Evolutionary conservation across 2,113 vertebrate genomes (phyloP), one percentile per base, ranked within the genome.

Genomic region (Trematocara stigmaticum): DNA sequence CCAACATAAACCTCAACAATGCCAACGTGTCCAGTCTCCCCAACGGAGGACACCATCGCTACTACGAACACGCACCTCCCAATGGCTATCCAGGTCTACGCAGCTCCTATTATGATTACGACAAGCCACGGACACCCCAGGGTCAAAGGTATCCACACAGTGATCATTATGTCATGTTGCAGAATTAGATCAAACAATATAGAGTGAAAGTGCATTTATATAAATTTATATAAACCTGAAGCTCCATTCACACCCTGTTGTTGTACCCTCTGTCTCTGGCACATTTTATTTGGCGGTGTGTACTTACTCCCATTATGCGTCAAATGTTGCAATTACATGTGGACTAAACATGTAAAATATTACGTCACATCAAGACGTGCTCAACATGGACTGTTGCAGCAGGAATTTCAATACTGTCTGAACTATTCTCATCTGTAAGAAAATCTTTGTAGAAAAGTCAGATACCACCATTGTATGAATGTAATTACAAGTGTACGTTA

Each of bases 1-100:
- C 98, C 91, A 99, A 99, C 96, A 98, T 97, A 96, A 99, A 99
- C 95, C 98, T 99, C 95, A 99, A 99, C 97, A 99, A 99, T 83
- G 99, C 99, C 96, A 99, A 99, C 71, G 86, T 97, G 94, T 99
- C 97, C 95, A 98, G 97, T 94, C 94, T 97, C 86, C 96, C 97
- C 93, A 98, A 98, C 2, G 98, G 97, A 87, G 98, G 97, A 84
- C 97, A 97, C 87, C 95, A 95, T 93, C 96, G 96, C 84, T 97
- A 93, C 92, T 97, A 96, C 13, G 97, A 99, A 71, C 97, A 96
- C 3, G 94, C 96, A 3, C 97, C 97, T 82, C 96, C 97, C 74
- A 99, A 98, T 0, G 94, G 97, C 47, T 97, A 97, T 95, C 96
- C 94, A 1, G 96, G 94, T 83, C 95, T 94, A 34, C 90, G 85